Base-by-base conservation (phyloP, 2,797 vertebrate species). In the Chelon labrosus region DNA sequence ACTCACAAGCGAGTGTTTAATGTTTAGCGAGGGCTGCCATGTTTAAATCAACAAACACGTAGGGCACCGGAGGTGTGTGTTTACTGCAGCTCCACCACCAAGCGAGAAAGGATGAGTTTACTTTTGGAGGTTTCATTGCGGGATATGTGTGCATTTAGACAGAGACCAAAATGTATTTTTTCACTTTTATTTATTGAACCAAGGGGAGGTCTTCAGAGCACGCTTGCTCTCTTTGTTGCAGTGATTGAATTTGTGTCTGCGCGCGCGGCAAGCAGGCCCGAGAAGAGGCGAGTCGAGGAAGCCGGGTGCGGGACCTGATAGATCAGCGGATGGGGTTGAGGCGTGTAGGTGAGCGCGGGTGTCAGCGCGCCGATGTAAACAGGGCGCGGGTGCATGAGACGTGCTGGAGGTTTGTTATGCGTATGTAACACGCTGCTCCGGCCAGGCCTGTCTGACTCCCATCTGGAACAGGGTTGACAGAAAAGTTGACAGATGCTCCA, bases 401-500 rank as follows among this genome's bases (percentile, higher is more conserved):
- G 75, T 72, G 52, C 55, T 50, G 71, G 54, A 65, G 79, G 85
- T 84, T 85, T 85, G 87, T 87, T 90, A 65, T 90, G 83, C 81
- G 85, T 83, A 60, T 90, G 88, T 83, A 85, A 67, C 71, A 75
- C 61, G 47, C 75, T 42, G 82, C 80, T 84, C 84, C 25, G 71
- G 62, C 68, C 75, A 42, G 82, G 85, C 85, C 90, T 75, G 89
- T 84, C 87, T 88, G 84, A 87, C 86, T 89, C 69, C 87, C 85
- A 82, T 89, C 82, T 90, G 89, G 89, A 91, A 80, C 81, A 61
- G 58, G 71, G 85, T 78, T 91, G 89, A 90, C 90, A 90, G 88
- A 86, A 79, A 78, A 85, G 84, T 91, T 91, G 91, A 91, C 90
- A 84, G 91, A 89, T 91, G 90, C 85, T 89, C 87, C 83, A 52